These are phyloP conservation scores for Brachyrhaphis roseni DNA, from an alignment of 2,797 vertebrate genomes.

Conservation along the genomic window DNA sequence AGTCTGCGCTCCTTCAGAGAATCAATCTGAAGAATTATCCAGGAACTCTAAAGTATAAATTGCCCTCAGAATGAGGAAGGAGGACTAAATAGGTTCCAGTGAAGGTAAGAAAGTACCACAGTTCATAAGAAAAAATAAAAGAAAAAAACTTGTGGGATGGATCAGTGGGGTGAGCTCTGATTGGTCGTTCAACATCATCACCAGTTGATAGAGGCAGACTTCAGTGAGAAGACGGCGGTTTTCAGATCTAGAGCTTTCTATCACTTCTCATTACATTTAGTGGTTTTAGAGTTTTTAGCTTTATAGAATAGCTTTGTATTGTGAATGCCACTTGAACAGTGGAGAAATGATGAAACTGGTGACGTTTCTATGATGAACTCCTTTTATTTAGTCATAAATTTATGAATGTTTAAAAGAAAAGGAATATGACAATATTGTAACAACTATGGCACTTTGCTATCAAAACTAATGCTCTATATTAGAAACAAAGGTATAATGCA, in stretches of 20 bases:
- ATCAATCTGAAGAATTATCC: background rate
- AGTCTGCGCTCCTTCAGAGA: conserved; percentile 7
- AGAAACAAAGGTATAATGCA: background rate
- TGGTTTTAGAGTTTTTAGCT: background rate
- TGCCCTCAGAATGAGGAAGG: conserved; percentile 32
- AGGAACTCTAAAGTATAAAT: background rate
- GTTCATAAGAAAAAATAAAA: background rate
- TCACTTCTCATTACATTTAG: background rate
- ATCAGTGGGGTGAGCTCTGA: conserved; percentile 34
- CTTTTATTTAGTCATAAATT: background rate
- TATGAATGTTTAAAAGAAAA: background rate
- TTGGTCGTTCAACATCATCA: conserved; percentile 66
- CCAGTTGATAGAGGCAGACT: conserved; percentile 73
- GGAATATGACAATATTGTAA: background rate
- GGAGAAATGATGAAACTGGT: background rate
- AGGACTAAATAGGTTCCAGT: conserved; percentile 9
- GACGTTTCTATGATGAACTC: background rate
- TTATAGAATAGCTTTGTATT: background rate
- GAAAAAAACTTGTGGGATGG: conserved; percentile 4
- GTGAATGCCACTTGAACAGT: background rate
- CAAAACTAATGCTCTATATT: background rate
- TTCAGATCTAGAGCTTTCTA: background rate
- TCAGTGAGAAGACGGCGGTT: background rate
- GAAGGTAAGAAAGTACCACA: conserved; percentile 23
- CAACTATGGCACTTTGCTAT: background rate